phyloP scores from a whole-genome alignment of 2,888 invertebrate species.

The Ochropleura plecta region DNA sequence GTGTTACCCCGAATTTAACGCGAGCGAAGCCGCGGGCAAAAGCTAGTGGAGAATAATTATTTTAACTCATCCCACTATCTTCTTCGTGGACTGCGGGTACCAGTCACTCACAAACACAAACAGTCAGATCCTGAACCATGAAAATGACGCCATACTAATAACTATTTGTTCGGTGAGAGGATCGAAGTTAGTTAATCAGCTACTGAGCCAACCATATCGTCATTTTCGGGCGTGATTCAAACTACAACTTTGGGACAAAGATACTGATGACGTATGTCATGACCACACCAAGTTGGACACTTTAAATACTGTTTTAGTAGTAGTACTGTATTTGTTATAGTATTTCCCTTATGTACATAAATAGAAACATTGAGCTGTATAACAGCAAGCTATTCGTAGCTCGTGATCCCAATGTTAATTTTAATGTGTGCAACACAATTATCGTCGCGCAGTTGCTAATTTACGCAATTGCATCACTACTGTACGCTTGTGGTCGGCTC shows the following conservation, averaged over 20 bases:
- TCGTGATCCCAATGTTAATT: slow-evolving; percentile 56
- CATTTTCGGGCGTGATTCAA: neutral
- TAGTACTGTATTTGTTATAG: too few relatives aligned
- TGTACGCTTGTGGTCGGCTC: slow-evolving; percentile 4
- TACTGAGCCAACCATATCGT: too few relatives aligned
- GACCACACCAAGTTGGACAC: neutral
- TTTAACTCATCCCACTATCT: too few relatives aligned
- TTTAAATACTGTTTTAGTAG: too few relatives aligned
- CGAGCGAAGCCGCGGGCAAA: too few relatives aligned
- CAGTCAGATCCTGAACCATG: too few relatives aligned
- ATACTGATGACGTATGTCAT: neutral
- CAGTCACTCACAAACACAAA: too few relatives aligned
- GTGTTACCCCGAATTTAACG: too few relatives aligned
- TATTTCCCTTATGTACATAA: neutral
- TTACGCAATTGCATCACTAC: slow-evolving; percentile 49
- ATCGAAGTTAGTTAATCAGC: too few relatives aligned
- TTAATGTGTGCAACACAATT: slow-evolving; percentile 61
- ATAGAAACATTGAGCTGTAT: slow-evolving; percentile 14
- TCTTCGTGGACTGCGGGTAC: neutral
- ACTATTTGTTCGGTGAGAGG: too few relatives aligned
- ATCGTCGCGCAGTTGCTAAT: slow-evolving; percentile 38
- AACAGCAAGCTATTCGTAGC: slow-evolving; percentile 43
- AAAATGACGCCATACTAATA: too few relatives aligned
- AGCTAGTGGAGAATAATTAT: too few relatives aligned
- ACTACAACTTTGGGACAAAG: neutral